phyloP scores from a whole-genome alignment of 2,797 vertebrate genomes.

The Pseudochaenichthys georgianus region DNA sequence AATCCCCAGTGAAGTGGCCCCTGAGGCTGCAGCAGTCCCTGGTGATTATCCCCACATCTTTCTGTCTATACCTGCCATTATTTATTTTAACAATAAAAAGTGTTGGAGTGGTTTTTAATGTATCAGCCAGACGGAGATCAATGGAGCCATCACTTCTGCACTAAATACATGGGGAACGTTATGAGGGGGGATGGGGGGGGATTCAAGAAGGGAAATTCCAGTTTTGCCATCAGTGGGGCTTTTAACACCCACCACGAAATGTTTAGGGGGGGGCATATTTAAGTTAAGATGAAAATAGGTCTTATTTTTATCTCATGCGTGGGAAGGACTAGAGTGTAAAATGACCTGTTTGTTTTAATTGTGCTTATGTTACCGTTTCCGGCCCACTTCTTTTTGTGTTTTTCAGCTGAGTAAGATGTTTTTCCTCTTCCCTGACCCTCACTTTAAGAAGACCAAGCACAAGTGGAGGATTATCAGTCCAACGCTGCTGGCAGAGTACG shows the following conservation, averaged over 20 bases:
- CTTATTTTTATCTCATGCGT: constrained; percentile 4
- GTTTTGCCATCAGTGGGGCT: constrained; percentile 38
- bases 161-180: constrained; percentile 57
- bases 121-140: constrained; percentile 65
- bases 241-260: constrained; percentile 36
- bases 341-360: neutral
- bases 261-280: constrained; percentile 26
- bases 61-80: constrained; percentile 70
- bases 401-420: constrained; percentile 94
- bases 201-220: constrained; percentile 69
- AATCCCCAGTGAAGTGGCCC: constrained; percentile 50
- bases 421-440: constrained; percentile 96
- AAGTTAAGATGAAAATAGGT: neutral
- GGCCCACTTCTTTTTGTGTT: constrained; percentile 11
- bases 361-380: neutral
- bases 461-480: constrained; percentile 96
- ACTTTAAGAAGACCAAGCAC: constrained; percentile 96
- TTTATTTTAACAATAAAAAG: constrained; percentile 77
- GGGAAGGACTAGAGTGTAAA: neutral
- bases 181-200: constrained; percentile 4
- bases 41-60: constrained; percentile 68
- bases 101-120: constrained; percentile 53
- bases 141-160: constrained; percentile 52
- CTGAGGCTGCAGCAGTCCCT: constrained; percentile 64
- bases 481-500: constrained; percentile 92